Evolutionary conservation across 2,888 invertebrate genomes (phyloP).

Genomic region (Incurvaria masculella): DNA sequence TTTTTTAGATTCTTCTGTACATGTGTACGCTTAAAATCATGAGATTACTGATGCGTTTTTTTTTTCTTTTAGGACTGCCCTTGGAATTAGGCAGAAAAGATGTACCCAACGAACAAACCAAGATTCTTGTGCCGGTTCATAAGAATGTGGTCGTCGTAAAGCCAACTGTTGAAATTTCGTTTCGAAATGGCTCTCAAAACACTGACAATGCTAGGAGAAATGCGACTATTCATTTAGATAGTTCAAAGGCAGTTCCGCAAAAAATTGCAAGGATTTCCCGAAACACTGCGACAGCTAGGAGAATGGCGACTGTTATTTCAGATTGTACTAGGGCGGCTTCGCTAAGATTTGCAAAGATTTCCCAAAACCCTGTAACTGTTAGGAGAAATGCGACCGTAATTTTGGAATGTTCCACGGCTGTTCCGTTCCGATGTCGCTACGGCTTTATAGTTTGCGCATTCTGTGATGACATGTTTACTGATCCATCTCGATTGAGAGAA

Average conservation of each 20-base stretch:
- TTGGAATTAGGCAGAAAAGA: neutral
- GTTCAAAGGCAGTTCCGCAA: conserved; percentile 2
- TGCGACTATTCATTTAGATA: neutral
- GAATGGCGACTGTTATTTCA: conserved; percentile 37
- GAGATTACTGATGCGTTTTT: neutral
- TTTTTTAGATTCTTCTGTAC: too few relatives aligned
- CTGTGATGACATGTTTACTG: neutral
- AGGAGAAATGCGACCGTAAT: conserved; percentile 20
- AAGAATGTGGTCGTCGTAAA: neutral
- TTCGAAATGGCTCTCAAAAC: neutral
- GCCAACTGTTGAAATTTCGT: neutral
- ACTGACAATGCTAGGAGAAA: neutral
- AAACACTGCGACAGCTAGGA: neutral
- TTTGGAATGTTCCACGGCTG: neutral
- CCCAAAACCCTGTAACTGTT: conserved; percentile 20
- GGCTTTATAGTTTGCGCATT: neutral
- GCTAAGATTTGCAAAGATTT: conserved; percentile 34
- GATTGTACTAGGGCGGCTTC: conserved; percentile 44
- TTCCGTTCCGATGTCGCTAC: neutral
- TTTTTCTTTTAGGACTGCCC: neutral
- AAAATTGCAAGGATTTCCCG: conserved; percentile 31
- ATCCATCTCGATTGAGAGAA: neutral
- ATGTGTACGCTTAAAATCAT: too few relatives aligned
- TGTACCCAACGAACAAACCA: too few relatives aligned
- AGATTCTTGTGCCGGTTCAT: too few relatives aligned